A percentile compares a stretch with the other conserved stretches of the same genome.
phyloP scores from a whole-genome alignment of 1,140 invertebrate genomes.

The Drosophila triauraria region DNA sequence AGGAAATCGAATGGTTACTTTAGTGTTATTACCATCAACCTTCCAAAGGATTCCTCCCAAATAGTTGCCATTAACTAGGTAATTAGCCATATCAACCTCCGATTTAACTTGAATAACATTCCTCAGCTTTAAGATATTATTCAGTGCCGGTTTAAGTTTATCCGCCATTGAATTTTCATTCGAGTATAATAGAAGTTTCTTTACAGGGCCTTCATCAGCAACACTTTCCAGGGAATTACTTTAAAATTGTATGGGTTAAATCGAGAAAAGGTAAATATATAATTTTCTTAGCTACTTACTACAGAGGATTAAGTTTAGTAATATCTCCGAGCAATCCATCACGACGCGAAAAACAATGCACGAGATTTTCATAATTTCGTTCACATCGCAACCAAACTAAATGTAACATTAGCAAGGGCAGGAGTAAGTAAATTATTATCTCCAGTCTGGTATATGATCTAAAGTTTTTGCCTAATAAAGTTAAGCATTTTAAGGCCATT shows the following conservation, averaged over 20 bases:
- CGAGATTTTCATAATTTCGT: not conserved
- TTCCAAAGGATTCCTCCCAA: constrained; percentile 30
- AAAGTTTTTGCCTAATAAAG: constrained; percentile 22
- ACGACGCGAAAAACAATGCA: not conserved
- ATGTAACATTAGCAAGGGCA: constrained; percentile 27
- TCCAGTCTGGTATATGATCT: constrained; percentile 19
- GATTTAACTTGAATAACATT: not conserved
- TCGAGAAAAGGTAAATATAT: not conserved
- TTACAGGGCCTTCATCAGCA: not conserved
- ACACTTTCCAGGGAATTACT: not conserved
- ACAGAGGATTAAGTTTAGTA: not conserved
- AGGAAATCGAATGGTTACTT: constrained; percentile 22
- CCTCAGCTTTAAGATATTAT: constrained; percentile 9
- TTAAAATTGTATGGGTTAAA: constrained; percentile 1
- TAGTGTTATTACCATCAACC: not conserved
- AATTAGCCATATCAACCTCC: constrained; percentile 1
- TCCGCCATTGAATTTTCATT: not conserved
- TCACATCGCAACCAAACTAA: constrained; percentile 13
- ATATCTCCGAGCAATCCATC: constrained; percentile 4
- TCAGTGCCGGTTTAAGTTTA: not conserved
- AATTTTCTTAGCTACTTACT: constrained; percentile 10
- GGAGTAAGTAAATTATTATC: constrained; percentile 8
- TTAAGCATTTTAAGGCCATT: constrained; percentile 1
- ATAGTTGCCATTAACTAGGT: constrained; percentile 5
- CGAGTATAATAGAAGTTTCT: constrained; percentile 3